A percentile compares a stretch with the other conserved stretches of the same genome.
These are phyloP conservation scores for Netelia inedita DNA, from an alignment of 2,888 invertebrate genomes.

Conservation along the genomic window DNA sequence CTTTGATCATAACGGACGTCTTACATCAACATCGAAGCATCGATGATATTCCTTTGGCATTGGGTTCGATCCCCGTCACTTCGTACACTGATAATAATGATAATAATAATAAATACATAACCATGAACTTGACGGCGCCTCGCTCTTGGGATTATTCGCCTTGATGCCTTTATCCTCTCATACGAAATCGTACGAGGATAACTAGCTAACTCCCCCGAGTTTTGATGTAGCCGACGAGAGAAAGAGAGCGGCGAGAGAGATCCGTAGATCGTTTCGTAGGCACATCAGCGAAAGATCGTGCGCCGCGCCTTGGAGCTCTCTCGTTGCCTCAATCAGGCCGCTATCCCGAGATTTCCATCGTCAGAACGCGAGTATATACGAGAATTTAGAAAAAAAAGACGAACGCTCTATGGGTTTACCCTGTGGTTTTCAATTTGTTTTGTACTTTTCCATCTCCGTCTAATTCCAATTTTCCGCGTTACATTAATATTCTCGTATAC, in stretches of 20 bases:
- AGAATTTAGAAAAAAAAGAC: not conserved
- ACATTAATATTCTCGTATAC: constrained; percentile 28
- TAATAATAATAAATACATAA: constrained; percentile 25
- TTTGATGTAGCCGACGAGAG: constrained; percentile 65
- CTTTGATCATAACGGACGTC: constrained; percentile 27
- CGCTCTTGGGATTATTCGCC: constrained; percentile 55
- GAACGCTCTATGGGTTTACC: constrained; percentile 49
- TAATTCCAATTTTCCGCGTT: constrained; percentile 62
- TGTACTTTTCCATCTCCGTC: constrained; percentile 53
- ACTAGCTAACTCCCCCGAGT: constrained; percentile 58
- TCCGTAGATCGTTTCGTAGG: constrained; percentile 60
- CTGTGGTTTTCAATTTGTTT: constrained; percentile 67
- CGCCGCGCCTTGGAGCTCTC: constrained; percentile 51
- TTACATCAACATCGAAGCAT: constrained; percentile 22
- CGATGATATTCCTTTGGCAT: constrained; percentile 40
- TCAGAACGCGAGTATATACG: constrained; percentile 41
- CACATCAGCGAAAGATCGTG: constrained; percentile 50
- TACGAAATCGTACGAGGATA: constrained; percentile 50
- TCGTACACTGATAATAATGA: constrained; percentile 2
- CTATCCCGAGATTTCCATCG: constrained; percentile 54
- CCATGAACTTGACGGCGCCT: constrained; percentile 59
- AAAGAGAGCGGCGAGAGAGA: constrained; percentile 29
- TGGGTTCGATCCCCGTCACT: constrained; percentile 28
- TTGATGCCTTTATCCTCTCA: constrained; percentile 38
- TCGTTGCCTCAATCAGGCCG: constrained; percentile 64